These are phyloP conservation scores for Pelobates cultripes DNA, from an alignment of 2,797 vertebrate species.

Conservation along the genomic window DNA sequence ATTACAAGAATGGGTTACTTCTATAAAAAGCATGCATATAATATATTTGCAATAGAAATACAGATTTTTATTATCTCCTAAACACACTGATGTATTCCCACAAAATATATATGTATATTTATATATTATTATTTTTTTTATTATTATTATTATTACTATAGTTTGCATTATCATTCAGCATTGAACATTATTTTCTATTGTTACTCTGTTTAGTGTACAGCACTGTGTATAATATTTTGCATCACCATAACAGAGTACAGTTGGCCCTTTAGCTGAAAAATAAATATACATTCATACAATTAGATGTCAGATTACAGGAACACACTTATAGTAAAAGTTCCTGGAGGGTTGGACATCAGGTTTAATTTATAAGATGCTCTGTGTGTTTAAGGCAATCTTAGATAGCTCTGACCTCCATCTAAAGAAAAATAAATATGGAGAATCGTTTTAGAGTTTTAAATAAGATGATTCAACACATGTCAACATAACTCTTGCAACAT, in stretches of 20 bases:
- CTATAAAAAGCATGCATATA: slow-evolving; percentile 56
- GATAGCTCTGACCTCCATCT: slow-evolving; percentile 17
- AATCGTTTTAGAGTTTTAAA: not conserved
- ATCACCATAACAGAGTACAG: slow-evolving; percentile 4
- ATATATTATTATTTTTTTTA: slow-evolving; percentile 37
- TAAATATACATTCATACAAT: slow-evolving; percentile 31
- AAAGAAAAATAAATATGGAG: not conserved
- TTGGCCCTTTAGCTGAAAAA: slow-evolving; percentile 31
- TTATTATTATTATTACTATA: slow-evolving; percentile 53
- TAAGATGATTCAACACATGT: not conserved
- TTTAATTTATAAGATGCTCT: slow-evolving; percentile 25
- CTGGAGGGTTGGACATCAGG: slow-evolving; percentile 4
- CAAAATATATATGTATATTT: slow-evolving; percentile 51
- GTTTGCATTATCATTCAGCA: slow-evolving; percentile 45
- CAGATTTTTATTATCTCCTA: slow-evolving; percentile 13
- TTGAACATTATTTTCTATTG: slow-evolving; percentile 40
- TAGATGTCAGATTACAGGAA: slow-evolving; percentile 15
- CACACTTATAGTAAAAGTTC: not conserved
- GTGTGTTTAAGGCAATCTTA: slow-evolving; percentile 47
- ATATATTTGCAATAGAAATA: slow-evolving; percentile 53
- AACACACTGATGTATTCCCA: slow-evolving; percentile 48
- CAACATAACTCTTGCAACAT: not conserved
- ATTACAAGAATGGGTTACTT: slow-evolving; percentile 49
- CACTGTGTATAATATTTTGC: slow-evolving; percentile 30
- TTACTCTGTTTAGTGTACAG: slow-evolving; percentile 28